phyloP scores from a whole-genome alignment of 2,113 vertebrate species.

The Danio rerio region GRCz12tu NC_133194.1:43079501-43080000 shows the following conservation, averaged over 20 bases:
- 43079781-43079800: not conserved
- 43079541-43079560: conserved; percentile 10
- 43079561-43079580: conserved; percentile 15
- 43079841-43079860: conserved; percentile 22
- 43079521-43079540: not conserved
- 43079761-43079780: conserved; percentile 2
- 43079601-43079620: conserved; percentile 53
- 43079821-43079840: not conserved
- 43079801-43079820: not conserved
- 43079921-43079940: not conserved
- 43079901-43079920: not conserved
- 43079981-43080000: not conserved
- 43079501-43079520: not conserved
- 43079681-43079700: not conserved
- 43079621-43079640: conserved; percentile 38
- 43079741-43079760: conserved; percentile 9
- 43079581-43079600: conserved; percentile 23
- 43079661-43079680: not conserved
- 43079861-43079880: not conserved
- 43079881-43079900: not conserved
- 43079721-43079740: not conserved
- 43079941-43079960: not conserved
- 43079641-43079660: not conserved
- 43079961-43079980: conserved; percentile 1
- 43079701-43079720: conserved; percentile 19